A percentile compares a stretch with the other conserved stretches of the same genome.
Conservation (phyloP, 35 echinoderm and acorn worm genomes). For the Ophiothrix spiculata region DNA sequence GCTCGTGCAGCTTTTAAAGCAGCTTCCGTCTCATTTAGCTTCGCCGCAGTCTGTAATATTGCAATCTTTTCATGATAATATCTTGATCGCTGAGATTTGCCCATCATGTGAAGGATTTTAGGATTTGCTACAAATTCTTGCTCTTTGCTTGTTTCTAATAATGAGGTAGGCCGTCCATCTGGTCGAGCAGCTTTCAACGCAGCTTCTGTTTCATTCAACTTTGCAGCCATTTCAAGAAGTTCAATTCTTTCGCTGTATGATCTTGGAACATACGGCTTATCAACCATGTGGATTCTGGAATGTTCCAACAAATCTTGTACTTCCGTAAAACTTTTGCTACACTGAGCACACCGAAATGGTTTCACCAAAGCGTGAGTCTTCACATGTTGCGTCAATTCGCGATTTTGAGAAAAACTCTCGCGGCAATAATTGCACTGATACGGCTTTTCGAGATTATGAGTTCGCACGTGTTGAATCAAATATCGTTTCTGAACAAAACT, state of each 20-base stretch:
- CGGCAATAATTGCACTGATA: not conserved
- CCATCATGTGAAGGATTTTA: too few relatives aligned
- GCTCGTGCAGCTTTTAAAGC: too few relatives aligned
- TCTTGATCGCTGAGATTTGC: too few relatives aligned
- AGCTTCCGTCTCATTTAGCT: too few relatives aligned
- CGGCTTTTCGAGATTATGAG: not conserved
- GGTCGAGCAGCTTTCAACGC: too few relatives aligned
- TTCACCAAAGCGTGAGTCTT: not conserved
- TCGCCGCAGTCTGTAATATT: too few relatives aligned
- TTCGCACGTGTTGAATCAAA: not conserved
- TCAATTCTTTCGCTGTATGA: not conserved
- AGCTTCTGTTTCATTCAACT: too few relatives aligned
- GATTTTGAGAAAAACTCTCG: not conserved
- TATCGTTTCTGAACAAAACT: not conserved
- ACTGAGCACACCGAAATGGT: not conserved
- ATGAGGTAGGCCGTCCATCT: too few relatives aligned
- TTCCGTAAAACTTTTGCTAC: not conserved
- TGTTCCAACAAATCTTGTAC: not conserved
- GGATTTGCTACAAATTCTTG: too few relatives aligned
- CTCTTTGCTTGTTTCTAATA: too few relatives aligned
- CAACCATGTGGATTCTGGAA: not conserved
- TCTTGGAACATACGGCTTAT: not conserved
- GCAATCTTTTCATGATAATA: too few relatives aligned
- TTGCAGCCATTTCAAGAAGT: not conserved
- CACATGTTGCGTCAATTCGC: not conserved